A percentile compares a stretch with the other conserved stretches of the same genome.
phyloP scores from a whole-genome alignment of 2,797 vertebrate species.

The Spinus olivaceus region DNA sequence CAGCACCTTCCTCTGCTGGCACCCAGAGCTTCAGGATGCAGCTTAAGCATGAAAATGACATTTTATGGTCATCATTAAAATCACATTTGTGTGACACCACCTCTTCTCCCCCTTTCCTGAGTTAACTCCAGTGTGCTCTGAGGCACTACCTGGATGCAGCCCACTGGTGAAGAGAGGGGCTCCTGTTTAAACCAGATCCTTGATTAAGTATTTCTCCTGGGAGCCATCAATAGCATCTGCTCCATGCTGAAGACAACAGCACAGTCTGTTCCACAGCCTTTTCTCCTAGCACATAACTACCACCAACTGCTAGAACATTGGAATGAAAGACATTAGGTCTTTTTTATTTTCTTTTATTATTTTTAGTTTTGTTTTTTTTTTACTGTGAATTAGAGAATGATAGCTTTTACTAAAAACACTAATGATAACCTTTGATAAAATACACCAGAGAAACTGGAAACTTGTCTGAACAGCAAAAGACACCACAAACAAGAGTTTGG shows the following conservation, averaged over 20 bases:
- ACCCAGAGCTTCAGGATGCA: not conserved
- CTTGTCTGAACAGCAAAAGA: not conserved
- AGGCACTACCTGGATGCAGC: not conserved
- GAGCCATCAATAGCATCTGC: constrained; percentile 38
- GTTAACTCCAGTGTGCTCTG: not conserved
- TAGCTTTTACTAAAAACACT: not conserved
- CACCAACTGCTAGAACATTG: constrained; percentile 3
- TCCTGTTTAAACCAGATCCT: not conserved
- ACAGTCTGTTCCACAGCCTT: constrained; percentile 45
- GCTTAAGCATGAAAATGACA: not conserved
- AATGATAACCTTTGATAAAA: not conserved
- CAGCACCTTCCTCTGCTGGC: not conserved
- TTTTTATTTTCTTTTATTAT: not conserved
- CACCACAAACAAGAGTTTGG: not conserved
- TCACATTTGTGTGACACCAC: accelerated
- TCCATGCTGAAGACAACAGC: not conserved
- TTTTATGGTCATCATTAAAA: not conserved
- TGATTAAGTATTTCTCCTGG: not conserved
- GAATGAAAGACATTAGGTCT: not conserved
- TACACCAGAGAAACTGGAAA: not conserved
- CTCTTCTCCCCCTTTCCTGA: not conserved
- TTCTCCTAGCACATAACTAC: not conserved
- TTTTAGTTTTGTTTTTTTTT: not conserved
- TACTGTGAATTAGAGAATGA: not conserved
- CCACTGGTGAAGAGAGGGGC: not conserved